These are phyloP conservation scores for Peromyscus polionotus DNA, from an alignment of 2,113 vertebrate genomes.

Conservation along the genomic window DNA sequence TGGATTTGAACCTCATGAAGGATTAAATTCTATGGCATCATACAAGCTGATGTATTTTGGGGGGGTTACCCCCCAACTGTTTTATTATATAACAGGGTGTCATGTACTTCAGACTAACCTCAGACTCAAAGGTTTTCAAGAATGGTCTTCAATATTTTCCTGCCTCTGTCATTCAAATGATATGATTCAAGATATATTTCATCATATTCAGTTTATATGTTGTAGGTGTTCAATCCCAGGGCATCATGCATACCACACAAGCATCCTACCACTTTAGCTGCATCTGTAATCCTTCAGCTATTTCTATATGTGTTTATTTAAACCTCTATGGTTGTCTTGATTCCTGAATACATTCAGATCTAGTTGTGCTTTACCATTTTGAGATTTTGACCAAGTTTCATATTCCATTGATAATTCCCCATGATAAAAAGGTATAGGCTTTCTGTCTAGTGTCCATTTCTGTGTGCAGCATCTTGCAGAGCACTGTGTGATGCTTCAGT, in stretches of 20 bases:
- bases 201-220: neutral
- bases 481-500: neutral
- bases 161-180: neutral
- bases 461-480: neutral
- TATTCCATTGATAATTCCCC: neutral
- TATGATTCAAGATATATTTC: neutral
- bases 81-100: neutral
- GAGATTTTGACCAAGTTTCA: neutral
- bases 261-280: neutral
- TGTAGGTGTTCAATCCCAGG: too few species aligned
- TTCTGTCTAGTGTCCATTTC: neutral
- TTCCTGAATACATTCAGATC: neutral
- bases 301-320: neutral
- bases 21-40: neutral
- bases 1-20: neutral
- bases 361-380: neutral
- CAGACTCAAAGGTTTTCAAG: neutral
- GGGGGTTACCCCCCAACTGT: too few species aligned
- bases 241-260: rapidly evolving
- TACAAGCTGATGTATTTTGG: neutral
- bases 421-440: neutral
- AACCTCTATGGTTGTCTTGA: neutral
- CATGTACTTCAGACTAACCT: neutral
- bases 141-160: neutral
- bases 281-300: neutral